Percentiles rank a stretch among this genome's conserved stretches.
Conservation (phyloP, 2,113 vertebrate species). For the Mystacornis crossleyi region DNA sequence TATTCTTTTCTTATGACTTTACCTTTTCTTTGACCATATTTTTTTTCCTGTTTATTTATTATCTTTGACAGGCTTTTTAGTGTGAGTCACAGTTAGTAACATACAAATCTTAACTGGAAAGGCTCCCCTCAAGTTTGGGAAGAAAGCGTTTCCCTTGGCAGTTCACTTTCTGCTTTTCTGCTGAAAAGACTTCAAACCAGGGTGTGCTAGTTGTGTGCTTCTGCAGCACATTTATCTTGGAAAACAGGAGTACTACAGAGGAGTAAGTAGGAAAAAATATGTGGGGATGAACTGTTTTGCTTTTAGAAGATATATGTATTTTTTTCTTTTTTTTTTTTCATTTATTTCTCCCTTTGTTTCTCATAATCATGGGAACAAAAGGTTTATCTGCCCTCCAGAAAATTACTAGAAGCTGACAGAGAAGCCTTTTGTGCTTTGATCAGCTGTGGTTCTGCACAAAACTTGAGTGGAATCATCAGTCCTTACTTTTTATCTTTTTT, state of each 20-base stretch:
- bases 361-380: constrained; percentile 35
- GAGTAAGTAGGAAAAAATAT: neutral
- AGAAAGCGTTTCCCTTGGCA: neutral
- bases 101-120: neutral
- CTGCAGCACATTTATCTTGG: neutral
- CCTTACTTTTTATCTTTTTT: neutral
- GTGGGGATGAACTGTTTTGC: neutral
- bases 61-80: neutral
- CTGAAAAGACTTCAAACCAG: neutral
- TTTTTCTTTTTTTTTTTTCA: neutral
- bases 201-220: neutral
- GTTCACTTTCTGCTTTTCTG: neutral
- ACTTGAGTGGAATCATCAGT: neutral
- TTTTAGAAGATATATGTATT: neutral
- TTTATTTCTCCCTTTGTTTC: neutral
- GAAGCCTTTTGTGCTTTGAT: constrained; percentile 34
- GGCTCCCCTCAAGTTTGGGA: neutral
- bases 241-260: neutral
- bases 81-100: neutral
- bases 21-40: neutral
- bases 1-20: neutral
- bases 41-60: neutral
- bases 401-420: constrained; percentile 39
- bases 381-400: constrained; percentile 39
- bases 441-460: constrained; percentile 38